A percentile compares a stretch with the other conserved stretches of the same genome.
Evolutionary conservation across 2,113 vertebrate species (phyloP).

Genomic region (Limnothrissa miodon): DNA sequence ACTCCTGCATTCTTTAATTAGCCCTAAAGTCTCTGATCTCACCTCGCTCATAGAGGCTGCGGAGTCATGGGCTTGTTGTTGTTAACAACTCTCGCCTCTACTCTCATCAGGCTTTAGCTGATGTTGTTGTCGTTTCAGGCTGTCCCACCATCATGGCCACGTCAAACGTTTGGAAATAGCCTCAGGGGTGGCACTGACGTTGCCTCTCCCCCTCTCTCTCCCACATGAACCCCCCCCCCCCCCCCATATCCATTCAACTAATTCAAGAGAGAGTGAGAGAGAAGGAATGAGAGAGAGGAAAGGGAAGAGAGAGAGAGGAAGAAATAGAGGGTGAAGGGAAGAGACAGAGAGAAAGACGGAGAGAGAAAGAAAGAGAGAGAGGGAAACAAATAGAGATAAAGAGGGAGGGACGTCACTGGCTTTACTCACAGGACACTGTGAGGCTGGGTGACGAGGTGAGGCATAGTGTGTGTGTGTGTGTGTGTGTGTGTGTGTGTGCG

Average conservation of each 20-base stretch:
- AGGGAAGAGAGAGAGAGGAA: background rate
- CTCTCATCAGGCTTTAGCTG: background rate
- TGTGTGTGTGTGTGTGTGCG: background rate
- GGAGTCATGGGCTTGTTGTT: background rate
- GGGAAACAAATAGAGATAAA: background rate
- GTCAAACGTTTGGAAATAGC: background rate
- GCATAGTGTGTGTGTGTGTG: background rate
- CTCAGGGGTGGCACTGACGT: background rate
- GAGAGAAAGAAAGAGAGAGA: background rate
- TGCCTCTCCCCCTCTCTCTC: background rate
- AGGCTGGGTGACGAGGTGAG: conserved; percentile 18
- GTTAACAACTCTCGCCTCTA: background rate
- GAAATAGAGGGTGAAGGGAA: background rate
- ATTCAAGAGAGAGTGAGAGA: no score
- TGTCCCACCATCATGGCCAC: background rate
- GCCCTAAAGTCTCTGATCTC: background rate
- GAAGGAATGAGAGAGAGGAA: background rate
- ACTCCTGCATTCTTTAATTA: background rate
- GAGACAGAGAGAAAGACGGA: background rate
- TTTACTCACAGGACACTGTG: conserved; percentile 28
- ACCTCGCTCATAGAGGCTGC: background rate
- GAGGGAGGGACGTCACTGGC: conserved; percentile 30
- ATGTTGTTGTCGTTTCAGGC: background rate
- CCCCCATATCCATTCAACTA: no score
- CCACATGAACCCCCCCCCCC: background rate